These are phyloP conservation scores for Trisateles emortualis DNA, from an alignment of 2,888 invertebrate genomes.

Conservation along the genomic window DNA sequence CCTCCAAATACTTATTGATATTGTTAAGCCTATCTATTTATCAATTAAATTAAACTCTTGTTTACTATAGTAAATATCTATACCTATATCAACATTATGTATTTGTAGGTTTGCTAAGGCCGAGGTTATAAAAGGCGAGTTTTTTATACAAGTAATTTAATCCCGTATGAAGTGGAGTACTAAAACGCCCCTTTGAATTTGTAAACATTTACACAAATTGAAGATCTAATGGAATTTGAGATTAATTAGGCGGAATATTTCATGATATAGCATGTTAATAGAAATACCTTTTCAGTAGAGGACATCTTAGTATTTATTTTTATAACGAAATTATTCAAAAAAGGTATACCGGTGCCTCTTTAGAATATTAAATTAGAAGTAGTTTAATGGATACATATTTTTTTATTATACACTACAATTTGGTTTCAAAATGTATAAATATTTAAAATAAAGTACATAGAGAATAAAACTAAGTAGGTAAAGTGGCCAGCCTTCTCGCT, in stretches of 20 bases:
- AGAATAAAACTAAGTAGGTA: too few relatives aligned
- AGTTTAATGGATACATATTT: too few relatives aligned
- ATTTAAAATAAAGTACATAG: too few relatives aligned
- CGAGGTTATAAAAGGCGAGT: constrained; percentile 17
- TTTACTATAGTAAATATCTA: too few relatives aligned
- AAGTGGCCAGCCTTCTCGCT: too few relatives aligned
- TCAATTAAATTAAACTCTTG: too few relatives aligned
- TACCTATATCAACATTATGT: background rate
- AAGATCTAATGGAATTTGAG: constrained; percentile 40
- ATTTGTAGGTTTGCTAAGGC: background rate
- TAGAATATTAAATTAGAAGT: too few relatives aligned
- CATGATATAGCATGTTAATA: constrained; percentile 16
- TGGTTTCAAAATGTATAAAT: too few relatives aligned
- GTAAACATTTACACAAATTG: constrained; percentile 40
- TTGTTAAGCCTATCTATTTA: too few relatives aligned
- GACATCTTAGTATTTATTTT: background rate
- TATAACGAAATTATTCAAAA: background rate
- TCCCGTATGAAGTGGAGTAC: constrained; percentile 30
- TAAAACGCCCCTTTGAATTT: constrained; percentile 35
- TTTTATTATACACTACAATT: too few relatives aligned
- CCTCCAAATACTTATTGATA: too few relatives aligned
- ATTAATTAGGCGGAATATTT: constrained; percentile 41
- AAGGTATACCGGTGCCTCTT: too few relatives aligned
- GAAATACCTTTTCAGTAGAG: constrained; percentile 14
- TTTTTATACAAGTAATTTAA: constrained; percentile 34